Percentiles rank a stretch among this genome's conserved stretches.
Evolutionary conservation across 2,113 vertebrate species (phyloP).

Genomic region (Polypterus bichir): DNA sequence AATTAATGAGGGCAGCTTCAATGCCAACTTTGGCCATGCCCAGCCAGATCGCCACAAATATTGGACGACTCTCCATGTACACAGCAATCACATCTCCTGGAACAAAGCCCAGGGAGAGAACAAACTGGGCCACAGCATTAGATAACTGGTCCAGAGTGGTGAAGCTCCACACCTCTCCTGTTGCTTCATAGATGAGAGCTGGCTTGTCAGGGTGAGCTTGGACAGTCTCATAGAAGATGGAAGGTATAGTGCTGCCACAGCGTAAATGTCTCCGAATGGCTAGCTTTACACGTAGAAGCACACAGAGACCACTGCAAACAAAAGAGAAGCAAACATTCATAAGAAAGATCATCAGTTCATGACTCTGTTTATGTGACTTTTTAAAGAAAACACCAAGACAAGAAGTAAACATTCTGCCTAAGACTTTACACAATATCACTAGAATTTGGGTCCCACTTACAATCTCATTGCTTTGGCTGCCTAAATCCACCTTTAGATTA

Average conservation of each 20-base stretch:
- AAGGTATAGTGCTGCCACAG: conserved; percentile 50
- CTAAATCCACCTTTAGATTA: too few species aligned
- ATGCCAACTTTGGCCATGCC: conserved; percentile 71
- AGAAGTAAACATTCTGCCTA: background rate
- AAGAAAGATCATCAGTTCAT: too few species aligned
- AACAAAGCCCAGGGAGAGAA: conserved; percentile 49
- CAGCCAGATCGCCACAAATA: conserved; percentile 79
- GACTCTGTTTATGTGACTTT: background rate
- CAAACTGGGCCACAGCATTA: conserved; percentile 60
- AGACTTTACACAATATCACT: background rate
- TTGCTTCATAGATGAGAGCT: conserved; percentile 69
- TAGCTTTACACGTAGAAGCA: conserved; percentile 66
- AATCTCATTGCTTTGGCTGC: too few species aligned
- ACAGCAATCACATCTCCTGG: conserved; percentile 69
- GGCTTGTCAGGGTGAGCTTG: conserved; percentile 54
- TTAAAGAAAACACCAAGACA: background rate
- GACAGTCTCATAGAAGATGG: conserved; percentile 58
- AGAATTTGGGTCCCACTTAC: too few species aligned
- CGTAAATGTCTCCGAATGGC: conserved; percentile 52
- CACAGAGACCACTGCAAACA: conserved; percentile 56
- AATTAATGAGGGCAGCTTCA: conserved; percentile 73
- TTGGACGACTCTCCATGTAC: conserved; percentile 72
- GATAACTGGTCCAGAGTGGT: conserved; percentile 57
- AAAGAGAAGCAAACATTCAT: background rate
- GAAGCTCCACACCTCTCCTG: conserved; percentile 65